Percentiles rank a stretch among this genome's conserved stretches.
phyloP scores from a whole-genome alignment of 2,113 vertebrate species.

The Nannobrachium achirus region DNA sequence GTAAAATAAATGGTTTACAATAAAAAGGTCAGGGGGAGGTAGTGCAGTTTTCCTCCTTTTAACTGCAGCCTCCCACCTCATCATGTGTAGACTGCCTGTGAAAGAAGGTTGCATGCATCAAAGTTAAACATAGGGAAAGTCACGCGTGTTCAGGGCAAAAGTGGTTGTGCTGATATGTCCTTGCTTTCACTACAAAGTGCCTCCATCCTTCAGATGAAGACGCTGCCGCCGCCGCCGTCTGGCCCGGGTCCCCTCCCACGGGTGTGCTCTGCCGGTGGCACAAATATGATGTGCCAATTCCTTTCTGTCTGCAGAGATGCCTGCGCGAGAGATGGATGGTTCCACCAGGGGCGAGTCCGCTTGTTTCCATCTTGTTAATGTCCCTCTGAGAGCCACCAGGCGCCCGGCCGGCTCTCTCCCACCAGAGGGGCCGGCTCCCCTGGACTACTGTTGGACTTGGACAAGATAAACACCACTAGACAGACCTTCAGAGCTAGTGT shows the following conservation, averaged over 20 bases:
- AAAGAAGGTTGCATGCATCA: conserved; percentile 1
- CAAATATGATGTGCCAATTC: conserved; percentile 53
- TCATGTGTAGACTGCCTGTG: no score
- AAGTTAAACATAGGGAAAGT: background rate
- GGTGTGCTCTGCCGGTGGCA: conserved; percentile 55
- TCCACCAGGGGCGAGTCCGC: conserved; percentile 38
- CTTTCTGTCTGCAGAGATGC: conserved; percentile 57
- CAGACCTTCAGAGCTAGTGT: conserved; percentile 51
- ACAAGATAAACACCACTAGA: conserved; percentile 61
- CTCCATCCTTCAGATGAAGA: conserved; percentile 52
- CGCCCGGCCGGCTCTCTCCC: conserved; percentile 25
- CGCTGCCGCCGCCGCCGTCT: conserved; percentile 22
- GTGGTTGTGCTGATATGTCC: conserved; percentile 3
- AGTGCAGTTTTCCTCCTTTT: background rate
- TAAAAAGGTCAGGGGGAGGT: no score
- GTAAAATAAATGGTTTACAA: no score
- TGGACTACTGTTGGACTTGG: conserved; percentile 33
- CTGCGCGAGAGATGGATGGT: conserved; percentile 51
- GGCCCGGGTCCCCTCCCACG: conserved; percentile 30
- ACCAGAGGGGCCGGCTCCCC: conserved; percentile 44
- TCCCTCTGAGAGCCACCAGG: conserved; percentile 56
- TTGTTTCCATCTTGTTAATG: conserved; percentile 70
- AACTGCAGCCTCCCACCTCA: no score
- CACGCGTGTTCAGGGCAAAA: conserved; percentile 10
- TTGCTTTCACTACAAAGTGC: conserved; percentile 11